A percentile compares a stretch with the other conserved stretches of the same genome.
Conservation (phyloP, 2,797 vertebrate species). For the Geotrypetes seraphini region DNA sequence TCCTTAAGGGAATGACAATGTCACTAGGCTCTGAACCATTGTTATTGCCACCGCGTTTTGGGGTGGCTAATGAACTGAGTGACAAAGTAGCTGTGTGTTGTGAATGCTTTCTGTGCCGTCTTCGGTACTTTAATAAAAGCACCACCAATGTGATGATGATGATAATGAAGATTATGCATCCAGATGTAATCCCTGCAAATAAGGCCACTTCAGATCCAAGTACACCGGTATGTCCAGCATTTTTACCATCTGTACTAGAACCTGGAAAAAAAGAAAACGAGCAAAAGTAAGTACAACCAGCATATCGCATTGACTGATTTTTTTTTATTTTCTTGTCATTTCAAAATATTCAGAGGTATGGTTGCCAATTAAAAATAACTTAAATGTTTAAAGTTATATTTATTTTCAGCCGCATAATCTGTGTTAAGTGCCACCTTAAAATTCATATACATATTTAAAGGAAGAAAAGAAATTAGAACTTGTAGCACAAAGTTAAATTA, state of each 20-base stretch:
- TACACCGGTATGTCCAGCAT: conserved; percentile 65
- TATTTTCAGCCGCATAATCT: no score
- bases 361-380: no score
- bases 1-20: conserved; percentile 98
- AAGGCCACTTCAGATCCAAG: conserved; percentile 92
- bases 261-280: conserved; percentile 27
- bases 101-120: conserved; percentile 93
- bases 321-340: background rate
- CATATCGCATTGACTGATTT: conserved; percentile 5
- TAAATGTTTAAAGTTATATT: no score
- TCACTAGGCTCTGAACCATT: conserved; percentile 96
- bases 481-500: no score
- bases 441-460: no score
- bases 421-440: no score
- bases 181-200: conserved; percentile 90
- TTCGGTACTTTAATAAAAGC: conserved; percentile 87
- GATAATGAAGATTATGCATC: conserved; percentile 93
- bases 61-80: conserved; percentile 93
- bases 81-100: conserved; percentile 87
- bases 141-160: conserved; percentile 96
- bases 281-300: no score
- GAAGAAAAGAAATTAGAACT: no score
- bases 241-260: conserved; percentile 60
- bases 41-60: conserved; percentile 88
- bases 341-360: no score